Base-by-base conservation (phyloP, 2,888 invertebrate species). In the Phlogophora meticulosa region DNA sequence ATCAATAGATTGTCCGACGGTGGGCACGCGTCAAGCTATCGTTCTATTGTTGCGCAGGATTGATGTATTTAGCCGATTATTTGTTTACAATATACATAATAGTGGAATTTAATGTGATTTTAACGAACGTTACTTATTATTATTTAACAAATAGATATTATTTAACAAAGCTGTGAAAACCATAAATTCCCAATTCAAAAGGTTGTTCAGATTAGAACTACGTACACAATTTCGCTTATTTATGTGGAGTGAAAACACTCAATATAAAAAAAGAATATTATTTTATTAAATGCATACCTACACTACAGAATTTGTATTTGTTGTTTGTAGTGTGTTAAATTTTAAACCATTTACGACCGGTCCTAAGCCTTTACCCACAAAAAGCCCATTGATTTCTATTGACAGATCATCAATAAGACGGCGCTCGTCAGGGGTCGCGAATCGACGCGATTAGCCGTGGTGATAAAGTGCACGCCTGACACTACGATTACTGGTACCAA, bases 381-480 rank as follows among this genome's bases (percentile, higher is more conserved):
- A 73, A 72, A 73, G 68, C 57, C 57, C 68, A 80, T 79, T 80
- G 80, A 76, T 78, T 70, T 72, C 82, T 83, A 90, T 87, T 88
- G 90, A 89, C 85, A 87, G 86, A 84, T 85, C 85, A 90, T 91
- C 88, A 90, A 87, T 87, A 86, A 88, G 87, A 87, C 81, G 82
- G 64, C 70, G 72, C 36, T 36, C 56, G n/a, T 57, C 65, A 60
- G 74, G 85, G 87, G 87, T 83, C 72, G 81, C 87, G 69, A 72
- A 72, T 71, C 45, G 56, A 40, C 46, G 34, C 70, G 75, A 94
- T 95, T 95, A 80, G 91, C 76, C 78, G 38, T 89, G 94, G 94
- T 92, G 88, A 94, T 95, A 95, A 95, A 95, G 89, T 94, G 94
- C 91, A 94, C 89, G 95, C 90, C 87, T 94, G 94, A 88, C 95